phyloP scores from a whole-genome alignment of 1,140 invertebrate genomes.

The Papilio helenus region DNA sequence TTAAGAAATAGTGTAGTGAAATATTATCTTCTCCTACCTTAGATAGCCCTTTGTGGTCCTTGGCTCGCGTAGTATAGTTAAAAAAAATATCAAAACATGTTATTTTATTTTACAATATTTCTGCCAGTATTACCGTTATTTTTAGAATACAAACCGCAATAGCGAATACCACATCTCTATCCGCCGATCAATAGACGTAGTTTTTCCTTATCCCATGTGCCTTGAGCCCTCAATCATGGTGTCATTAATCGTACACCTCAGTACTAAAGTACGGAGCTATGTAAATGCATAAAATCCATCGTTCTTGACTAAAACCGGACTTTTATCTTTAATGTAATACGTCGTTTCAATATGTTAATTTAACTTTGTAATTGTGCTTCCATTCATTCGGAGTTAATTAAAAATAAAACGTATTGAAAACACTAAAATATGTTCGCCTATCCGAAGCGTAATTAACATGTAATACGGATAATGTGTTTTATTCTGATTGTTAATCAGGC shows the following conservation, averaged over 20 bases:
- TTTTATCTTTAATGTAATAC: constrained; percentile 23
- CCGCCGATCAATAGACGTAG: not conserved
- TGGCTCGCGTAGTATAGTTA: too few species aligned
- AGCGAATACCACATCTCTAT: not conserved
- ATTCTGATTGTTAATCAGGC: not conserved
- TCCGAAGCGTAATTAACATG: constrained; percentile 3
- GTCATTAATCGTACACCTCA: constrained; percentile 14
- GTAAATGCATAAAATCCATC: constrained; percentile 6
- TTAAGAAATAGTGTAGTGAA: too few species aligned
- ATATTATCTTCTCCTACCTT: too few species aligned
- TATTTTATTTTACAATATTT: not conserved
- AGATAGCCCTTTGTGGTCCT: too few species aligned
- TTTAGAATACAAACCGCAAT: not conserved
- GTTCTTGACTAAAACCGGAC: not conserved
- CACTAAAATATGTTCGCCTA: constrained; percentile 6
- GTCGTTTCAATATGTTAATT: constrained; percentile 27
- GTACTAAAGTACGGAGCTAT: not conserved
- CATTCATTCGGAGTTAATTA: constrained; percentile 29
- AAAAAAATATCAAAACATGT: not conserved
- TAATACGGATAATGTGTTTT: not conserved
- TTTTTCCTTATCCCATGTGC: constrained; percentile 3
- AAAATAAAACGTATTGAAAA: not conserved
- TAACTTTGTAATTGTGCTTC: not conserved
- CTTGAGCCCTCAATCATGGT: constrained; percentile 15
- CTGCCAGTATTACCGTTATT: not conserved